Percentiles rank a stretch among this genome's conserved stretches.
Evolutionary conservation across 2,888 invertebrate genomes (phyloP).

Genomic region (Tillus elongatus): DNA sequence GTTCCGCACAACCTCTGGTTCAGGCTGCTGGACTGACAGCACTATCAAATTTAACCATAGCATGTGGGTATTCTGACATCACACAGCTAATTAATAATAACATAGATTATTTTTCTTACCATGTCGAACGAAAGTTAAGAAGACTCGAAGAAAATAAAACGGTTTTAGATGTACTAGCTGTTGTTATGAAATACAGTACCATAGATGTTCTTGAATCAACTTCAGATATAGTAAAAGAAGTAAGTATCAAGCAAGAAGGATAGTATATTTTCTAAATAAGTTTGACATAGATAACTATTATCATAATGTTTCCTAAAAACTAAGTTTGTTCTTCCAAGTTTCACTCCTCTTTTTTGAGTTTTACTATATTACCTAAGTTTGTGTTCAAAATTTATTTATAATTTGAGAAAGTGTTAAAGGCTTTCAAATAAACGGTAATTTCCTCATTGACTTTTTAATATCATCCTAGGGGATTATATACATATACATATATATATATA

Average conservation of each 20-base stretch:
- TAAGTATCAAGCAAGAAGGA: not conserved
- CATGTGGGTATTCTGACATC: conserved; percentile 48
- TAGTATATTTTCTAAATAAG: no score
- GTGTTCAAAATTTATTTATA: no score
- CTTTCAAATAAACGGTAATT: no score
- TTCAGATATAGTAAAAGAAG: not conserved
- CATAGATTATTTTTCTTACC: conserved; percentile 65
- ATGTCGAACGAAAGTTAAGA: conserved; percentile 56
- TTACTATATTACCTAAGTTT: no score
- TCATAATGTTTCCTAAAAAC: no score
- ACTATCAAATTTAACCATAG: conserved; percentile 48
- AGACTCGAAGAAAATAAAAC: conserved; percentile 53
- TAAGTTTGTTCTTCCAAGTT: no score
- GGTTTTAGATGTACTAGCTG: conserved; percentile 61
- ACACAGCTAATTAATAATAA: conserved; percentile 57
- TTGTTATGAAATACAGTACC: conserved; percentile 63
- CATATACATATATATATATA: no score
- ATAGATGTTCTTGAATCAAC: conserved; percentile 41
- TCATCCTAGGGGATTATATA: no score
- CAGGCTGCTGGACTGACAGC: conserved; percentile 53
- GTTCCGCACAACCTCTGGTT: conserved; percentile 55
- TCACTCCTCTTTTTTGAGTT: no score
- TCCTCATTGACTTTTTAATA: no score
- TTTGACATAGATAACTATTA: no score
- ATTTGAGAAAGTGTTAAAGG: no score